Conservation (phyloP, 1,140 invertebrate species). For the Drosophila paulistorum region DNA sequence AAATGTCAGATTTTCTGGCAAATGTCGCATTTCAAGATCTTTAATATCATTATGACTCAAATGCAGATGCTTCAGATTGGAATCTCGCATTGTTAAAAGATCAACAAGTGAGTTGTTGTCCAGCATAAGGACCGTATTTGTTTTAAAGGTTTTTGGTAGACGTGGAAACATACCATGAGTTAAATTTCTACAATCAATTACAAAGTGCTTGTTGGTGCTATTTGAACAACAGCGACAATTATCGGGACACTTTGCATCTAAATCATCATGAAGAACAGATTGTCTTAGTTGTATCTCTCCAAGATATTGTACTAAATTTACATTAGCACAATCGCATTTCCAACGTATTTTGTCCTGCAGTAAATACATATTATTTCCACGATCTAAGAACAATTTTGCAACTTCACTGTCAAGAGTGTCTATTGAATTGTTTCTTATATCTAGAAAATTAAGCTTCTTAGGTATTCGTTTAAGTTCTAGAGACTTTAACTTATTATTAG, state of each 20-base stretch:
- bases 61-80: background rate
- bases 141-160: background rate
- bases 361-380: background rate
- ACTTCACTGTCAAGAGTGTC: background rate
- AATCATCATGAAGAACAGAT: background rate
- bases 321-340: background rate
- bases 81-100: background rate
- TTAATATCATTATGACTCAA: background rate
- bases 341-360: background rate
- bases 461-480: background rate
- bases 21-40: background rate
- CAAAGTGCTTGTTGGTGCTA: background rate
- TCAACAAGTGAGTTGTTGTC: background rate
- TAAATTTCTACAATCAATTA: background rate
- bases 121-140: background rate
- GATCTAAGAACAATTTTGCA: background rate
- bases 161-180: background rate
- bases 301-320: background rate
- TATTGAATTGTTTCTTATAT: background rate
- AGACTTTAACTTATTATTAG: background rate
- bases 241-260: background rate
- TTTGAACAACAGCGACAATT: background rate
- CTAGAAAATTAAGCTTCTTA: background rate
- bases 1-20: background rate
- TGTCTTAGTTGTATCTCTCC: background rate